Evolutionary conservation across 2,797 vertebrate species (phyloP), one percentile per base, ranked within the genome.

Genomic region (Hipposideros larvatus): DNA sequence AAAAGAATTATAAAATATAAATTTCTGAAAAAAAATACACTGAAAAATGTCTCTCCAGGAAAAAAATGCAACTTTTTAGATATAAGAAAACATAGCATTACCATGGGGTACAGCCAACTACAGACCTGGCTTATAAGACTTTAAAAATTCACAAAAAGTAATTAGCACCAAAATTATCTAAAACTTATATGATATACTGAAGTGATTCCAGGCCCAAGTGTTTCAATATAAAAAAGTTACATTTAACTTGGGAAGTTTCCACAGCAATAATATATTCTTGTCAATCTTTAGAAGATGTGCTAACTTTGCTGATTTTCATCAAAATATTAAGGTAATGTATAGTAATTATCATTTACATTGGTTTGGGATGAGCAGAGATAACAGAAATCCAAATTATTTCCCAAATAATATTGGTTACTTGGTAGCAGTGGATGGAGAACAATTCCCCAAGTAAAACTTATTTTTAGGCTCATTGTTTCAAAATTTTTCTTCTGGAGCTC

Each of bases 1-100:
- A 96, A 96, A 97, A 98, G 48, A 97, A 97, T 28, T 98, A 97
- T 53, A 97, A 97, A 98, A 96, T 96, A 88, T 79, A 96, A 84
- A 92, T 66, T 88, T 93, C 77, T 90, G 48, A 15, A 34, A 7
- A 84, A 97, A 95, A 96, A 97, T 94, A 94, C 51, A 95, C 34
- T 91, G 92, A 51, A 95, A 95, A 97, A 95, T 93, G 66, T 95
- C 66, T 97, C 22, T 95, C 34, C 94, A 92, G 86, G 79, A 96
- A 97, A 87, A 48, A 96, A 94, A 84, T 74, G 48, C 80, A 95
- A 84, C 84, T 74, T 68, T 66, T 93, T 90, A 82, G 57, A 91
- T 53, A 91, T 86, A 90, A 89, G 71, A 97, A 93, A 86, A 94
- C 88, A 92, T 18, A 84, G 43, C 70, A 78, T 90, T 90, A 65